Percentiles rank a stretch among this genome's conserved stretches.
Conservation (phyloP, 2,888 invertebrate genomes). For the Nymphalis urticae region DNA sequence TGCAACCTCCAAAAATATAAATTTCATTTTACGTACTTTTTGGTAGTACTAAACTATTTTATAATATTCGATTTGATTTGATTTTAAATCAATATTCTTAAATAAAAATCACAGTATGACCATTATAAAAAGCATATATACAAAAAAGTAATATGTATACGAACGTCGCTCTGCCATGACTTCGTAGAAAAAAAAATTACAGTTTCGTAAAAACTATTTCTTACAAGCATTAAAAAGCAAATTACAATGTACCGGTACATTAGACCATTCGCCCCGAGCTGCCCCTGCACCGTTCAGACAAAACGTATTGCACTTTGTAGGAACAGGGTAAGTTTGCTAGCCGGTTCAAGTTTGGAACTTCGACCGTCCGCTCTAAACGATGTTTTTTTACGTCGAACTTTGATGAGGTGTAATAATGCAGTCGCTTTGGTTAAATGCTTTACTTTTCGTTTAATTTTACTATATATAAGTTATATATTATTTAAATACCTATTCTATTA, state of each 20-base stretch:
- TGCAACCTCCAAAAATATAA: too few species aligned
- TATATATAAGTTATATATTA: background rate
- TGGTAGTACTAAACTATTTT: too few species aligned
- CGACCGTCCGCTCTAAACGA: constrained; percentile 35
- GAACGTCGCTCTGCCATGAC: background rate
- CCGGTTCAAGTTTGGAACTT: constrained; percentile 37
- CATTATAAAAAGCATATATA: too few species aligned
- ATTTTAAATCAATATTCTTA: too few species aligned
- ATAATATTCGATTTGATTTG: too few species aligned
- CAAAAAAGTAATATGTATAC: background rate
- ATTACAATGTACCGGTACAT: background rate
- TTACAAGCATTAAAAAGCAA: too few species aligned
- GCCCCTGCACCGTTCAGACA: background rate
- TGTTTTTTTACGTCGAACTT: constrained; percentile 35
- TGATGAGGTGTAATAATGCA: constrained; percentile 38
- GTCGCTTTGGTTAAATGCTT: constrained; percentile 19
- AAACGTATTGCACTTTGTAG: constrained; percentile 33
- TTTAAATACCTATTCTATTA: background rate
- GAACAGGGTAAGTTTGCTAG: constrained; percentile 41
- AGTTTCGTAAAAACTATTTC: too few species aligned
- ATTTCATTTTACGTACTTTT: too few species aligned
- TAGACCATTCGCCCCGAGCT: constrained; percentile 1
- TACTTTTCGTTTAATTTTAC: background rate
- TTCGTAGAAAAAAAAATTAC: too few species aligned
- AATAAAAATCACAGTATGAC: too few species aligned